Base-by-base conservation (phyloP, 2,888 invertebrate genomes). In the Phoronis australis region DNA sequence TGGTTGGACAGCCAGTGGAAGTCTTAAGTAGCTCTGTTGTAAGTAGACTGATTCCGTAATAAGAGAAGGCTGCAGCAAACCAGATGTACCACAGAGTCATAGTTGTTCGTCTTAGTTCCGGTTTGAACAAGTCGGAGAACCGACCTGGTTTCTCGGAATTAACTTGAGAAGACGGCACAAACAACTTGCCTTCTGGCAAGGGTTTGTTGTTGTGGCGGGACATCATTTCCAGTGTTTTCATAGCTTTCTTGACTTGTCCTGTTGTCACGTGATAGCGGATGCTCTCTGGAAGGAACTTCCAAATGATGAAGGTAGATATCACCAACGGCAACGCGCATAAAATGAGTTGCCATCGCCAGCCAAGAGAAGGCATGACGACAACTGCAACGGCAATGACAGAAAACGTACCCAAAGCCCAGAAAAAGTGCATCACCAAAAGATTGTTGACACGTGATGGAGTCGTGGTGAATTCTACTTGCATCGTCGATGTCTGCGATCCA, bases 21-120 rank as follows among this genome's bases (percentile, higher is more conserved):
- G n/a, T n/a, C n/a, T n/a, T n/a, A n/a, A n/a, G n/a, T n/a, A n/a
- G n/a, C n/a, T n/a, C n/a, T n/a, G n/a, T n/a, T n/a, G n/a, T n/a
- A n/a, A n/a, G n/a, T n/a, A n/a, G n/a, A n/a, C n/a, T 68, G 63
- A 76, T 68, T 6, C 76, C 76, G 50, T 76, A 76, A 53, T 76
- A 76, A 5, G 66, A 61, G 48, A 69, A 69, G 1, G 76, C 73
- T 5, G 69, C 66, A 18, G 68, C 71, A 53, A 75, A 73, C 75
- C 76, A 76, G 25, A 75, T 48, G 6, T 73, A 25, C 67, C 71
- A 70, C 20, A 75, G 54, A 51, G 65, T 65, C 5, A 73, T 39
- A 1, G 73, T 71, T 15, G 71, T 71, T 18, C 65, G 57, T 9
- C 57, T 50, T 49, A 75, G 75, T 24, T 61, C 55, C 1, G 55